Base-by-base conservation (phyloP, 2,113 vertebrate genomes). In the Perccottus glenii region DNA sequence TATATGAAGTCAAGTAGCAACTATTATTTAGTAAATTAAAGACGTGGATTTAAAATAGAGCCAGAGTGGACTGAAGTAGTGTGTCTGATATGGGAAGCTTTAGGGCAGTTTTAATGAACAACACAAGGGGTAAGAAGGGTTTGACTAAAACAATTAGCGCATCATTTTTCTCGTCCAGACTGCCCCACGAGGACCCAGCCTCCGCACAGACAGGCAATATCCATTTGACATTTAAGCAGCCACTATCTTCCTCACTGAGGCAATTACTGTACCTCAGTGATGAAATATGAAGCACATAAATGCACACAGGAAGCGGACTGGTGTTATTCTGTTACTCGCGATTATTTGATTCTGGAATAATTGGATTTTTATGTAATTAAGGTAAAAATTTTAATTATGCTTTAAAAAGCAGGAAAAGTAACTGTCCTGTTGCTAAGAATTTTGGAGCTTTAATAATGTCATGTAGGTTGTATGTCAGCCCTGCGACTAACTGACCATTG, bases 141-240 rank as follows among this genome's bases (percentile, higher is more conserved):
- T 33, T 1, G 6, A n/a, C 52, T 55, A 12, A 55, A 55, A 55
- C 52, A 55, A 55, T 55, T 55, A 55, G 33, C n/a, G 12, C 52
- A 36, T 55, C 9, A 7, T n/a, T 55, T 55, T 53, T 50, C 27
- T 5, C 5, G 6, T 5, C 51, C 11, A 32, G 51, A 53, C 32
- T 1, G 51, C 27, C 51, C 51, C 52, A n/a, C 52, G 32, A 55
- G 52, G 52, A 55, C 52, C 52, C 8, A 40, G 38, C 38, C 4
- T 8, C 38, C 5, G 38, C 7, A 8, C 32, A 14, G 52, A 55
- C 52, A 55, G 33, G 52, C 52, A 55, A 55, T 55, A 36, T 15
- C 49, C 33, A 55, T 11, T 33, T 55, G 52, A 55, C 52, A 55
- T 55, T 55, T 55, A 55, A 33, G 32, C 33, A 55, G 33, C 52